phyloP scores from a whole-genome alignment of 2,888 invertebrate species.

The Tenthredo livida region DNA sequence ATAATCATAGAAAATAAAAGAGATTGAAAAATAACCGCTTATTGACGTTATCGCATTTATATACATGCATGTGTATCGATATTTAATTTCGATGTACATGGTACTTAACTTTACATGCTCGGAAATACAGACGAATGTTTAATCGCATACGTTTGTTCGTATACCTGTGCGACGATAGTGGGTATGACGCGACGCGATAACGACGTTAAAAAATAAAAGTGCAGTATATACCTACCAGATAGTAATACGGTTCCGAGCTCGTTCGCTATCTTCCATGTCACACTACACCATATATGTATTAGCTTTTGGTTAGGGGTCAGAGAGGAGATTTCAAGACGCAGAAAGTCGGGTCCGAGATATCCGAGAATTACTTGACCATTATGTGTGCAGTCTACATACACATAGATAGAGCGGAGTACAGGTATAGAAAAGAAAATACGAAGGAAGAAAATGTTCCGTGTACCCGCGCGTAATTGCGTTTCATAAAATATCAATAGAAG shows the following conservation, averaged over 20 bases:
- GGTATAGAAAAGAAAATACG: neutral
- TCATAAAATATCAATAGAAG: neutral
- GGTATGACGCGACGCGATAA: neutral
- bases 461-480: constrained; percentile 26
- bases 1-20: neutral
- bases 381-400: neutral
- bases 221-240: neutral
- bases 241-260: neutral
- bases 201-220: neutral
- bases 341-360: neutral
- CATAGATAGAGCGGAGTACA: no score
- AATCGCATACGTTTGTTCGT: neutral
- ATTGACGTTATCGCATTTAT: neutral
- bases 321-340: neutral
- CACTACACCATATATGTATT: neutral
- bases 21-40: neutral
- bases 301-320: neutral
- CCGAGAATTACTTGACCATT: neutral
- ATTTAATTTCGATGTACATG: constrained; percentile 20
- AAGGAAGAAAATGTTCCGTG: neutral
- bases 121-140: neutral
- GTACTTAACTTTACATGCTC: neutral
- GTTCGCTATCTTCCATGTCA: neutral
- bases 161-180: neutral
- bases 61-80: neutral